Base-by-base conservation (phyloP, 1,140 invertebrate genomes). In the Nylanderia fulva region DNA sequence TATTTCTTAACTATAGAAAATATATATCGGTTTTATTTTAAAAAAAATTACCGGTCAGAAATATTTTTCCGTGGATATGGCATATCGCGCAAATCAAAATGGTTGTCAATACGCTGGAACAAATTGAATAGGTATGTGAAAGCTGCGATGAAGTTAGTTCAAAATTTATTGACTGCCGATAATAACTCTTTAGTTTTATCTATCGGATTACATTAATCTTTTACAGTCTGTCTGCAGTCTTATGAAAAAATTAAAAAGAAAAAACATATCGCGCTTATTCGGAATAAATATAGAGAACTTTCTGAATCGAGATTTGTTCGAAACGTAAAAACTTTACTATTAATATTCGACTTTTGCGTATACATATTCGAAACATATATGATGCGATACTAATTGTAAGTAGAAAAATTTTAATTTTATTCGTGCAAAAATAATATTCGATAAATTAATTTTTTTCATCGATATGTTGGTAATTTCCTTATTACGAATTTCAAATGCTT, bases 361-460 rank as follows among this genome's bases (percentile, higher is more conserved):
- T 6, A 29, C 56, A 36, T n/a, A n/a, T 69, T 48, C 29, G 39
- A 64, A 64, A 54, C 6, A 13, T 1, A 13, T 1, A n/a, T 42
- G 13, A 45, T 18, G 4, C 36, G 9, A 24, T 5, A 24, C 6
- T 13, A 56, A n/a, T n/a, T n/a, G n/a, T 36, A 39, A 69, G 56
- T 11, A 33, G 9, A 42, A 27, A 66, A 66, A 24, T 3, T 66
- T 52, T 21, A 6, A 4, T 42, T 68, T 6, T 39, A 68, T 27
- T 42, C 11, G 36, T 52, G 52, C 52, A 69, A 58, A 21, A 1
- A 15, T 18, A 13, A 58, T 45, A 80, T 18, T 82, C 11, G 6
- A 82, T 60, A 60, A 71, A 45, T 82, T 60, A n/a, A 18, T 71
- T 82, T 18, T 11, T 36, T 54, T 3, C 45, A 8, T 11, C 27